These are phyloP conservation scores for Prochilodus magdalenae DNA, from an alignment of 2,113 vertebrate species.

Conservation along the genomic window DNA sequence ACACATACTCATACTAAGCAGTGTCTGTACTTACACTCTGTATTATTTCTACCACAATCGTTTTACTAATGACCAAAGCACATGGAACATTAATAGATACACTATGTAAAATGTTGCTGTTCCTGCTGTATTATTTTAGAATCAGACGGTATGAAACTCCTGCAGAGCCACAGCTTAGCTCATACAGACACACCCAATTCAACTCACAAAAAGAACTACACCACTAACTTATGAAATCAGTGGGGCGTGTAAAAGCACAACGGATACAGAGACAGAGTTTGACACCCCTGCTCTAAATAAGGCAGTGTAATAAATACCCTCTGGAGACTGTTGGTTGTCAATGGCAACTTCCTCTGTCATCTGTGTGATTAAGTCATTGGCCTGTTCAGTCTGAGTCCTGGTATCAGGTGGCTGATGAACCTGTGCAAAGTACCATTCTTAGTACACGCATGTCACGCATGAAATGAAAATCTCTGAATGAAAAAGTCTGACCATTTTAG, in stretches of 20 bases:
- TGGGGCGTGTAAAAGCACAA: neutral
- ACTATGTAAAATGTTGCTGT: no score
- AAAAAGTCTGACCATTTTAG: no score
- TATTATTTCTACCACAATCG: neutral
- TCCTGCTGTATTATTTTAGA: no score
- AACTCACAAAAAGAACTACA: neutral
- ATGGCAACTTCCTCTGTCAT: conserved; percentile 88
- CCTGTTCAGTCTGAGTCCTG: conserved; percentile 84
- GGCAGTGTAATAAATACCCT: conserved; percentile 52
- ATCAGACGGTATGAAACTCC: no score
- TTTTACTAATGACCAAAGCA: no score
- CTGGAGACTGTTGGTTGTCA: conserved; percentile 75
- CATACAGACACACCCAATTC: neutral
- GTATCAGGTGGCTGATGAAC: conserved; percentile 79
- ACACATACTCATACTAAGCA: no score
- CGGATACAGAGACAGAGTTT: neutral
- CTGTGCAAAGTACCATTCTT: conserved; percentile 67
- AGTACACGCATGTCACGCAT: neutral
- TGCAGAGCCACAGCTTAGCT: neutral
- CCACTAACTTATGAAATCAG: neutral
- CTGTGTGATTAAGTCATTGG: conserved; percentile 86
- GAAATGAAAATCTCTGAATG: neutral
- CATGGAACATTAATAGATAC: no score
- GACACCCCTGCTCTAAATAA: conserved; percentile 6
- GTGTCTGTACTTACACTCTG: neutral